Conservation (phyloP, 1,140 invertebrate genomes). For the Choristoneura fumiferana region DNA sequence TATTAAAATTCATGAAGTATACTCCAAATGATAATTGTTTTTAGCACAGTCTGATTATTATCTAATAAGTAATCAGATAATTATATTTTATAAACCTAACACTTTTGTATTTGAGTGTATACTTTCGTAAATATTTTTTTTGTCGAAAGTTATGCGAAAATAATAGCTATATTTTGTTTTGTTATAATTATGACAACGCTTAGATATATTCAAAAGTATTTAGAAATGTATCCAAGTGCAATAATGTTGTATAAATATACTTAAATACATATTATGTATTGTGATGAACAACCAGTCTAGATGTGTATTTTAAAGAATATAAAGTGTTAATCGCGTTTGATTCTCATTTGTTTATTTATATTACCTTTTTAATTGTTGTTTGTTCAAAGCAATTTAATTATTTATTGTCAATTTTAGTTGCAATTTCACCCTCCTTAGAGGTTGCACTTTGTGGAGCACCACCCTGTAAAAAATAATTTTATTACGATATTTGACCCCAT, state of each 20-base stretch:
- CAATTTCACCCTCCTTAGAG: no score
- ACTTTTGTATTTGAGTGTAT: no score
- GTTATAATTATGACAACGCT: not conserved
- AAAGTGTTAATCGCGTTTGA: slow-evolving; percentile 66
- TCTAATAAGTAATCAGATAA: no score
- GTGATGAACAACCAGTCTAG: slow-evolving; percentile 66
- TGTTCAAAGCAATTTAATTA: no score
- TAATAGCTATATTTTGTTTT: slow-evolving; percentile 10
- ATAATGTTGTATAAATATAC: slow-evolving; percentile 66
- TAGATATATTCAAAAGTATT: slow-evolving; percentile 29
- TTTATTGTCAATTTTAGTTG: no score
- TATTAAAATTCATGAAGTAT: not conserved
- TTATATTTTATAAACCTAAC: no score
- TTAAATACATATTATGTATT: slow-evolving; percentile 63
- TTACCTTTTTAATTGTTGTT: slow-evolving; percentile 3
- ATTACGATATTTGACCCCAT: no score
- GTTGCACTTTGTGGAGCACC: no score
- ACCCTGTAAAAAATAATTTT: no score
- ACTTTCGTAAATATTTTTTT: no score
- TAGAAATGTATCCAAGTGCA: slow-evolving; percentile 58
- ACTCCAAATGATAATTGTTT: not conserved
- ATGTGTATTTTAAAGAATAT: slow-evolving; percentile 76
- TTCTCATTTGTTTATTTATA: slow-evolving; percentile 40
- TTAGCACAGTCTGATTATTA: no score
- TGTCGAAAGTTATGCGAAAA: not conserved